A percentile compares a stretch with the other conserved stretches of the same genome.
Conservation (phyloP, 2,797 vertebrate genomes). For the Lemur catta region DNA sequence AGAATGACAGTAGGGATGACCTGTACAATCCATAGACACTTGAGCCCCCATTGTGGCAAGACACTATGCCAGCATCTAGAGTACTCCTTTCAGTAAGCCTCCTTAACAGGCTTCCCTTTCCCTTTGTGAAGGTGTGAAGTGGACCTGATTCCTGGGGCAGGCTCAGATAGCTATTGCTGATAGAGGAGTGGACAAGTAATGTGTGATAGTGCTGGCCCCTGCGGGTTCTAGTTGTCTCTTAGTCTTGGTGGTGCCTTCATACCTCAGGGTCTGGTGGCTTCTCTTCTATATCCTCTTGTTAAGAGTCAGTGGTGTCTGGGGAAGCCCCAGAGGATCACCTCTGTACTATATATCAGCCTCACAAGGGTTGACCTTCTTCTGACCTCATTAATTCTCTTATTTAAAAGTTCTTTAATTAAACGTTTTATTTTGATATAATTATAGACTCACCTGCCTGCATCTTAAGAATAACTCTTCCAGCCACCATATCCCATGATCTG, state of each 20-base stretch:
- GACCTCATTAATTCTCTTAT: slow-evolving; percentile 26
- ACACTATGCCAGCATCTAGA: not conserved
- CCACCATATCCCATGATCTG: not conserved
- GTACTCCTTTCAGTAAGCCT: not conserved
- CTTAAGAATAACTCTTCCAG: slow-evolving; percentile 46
- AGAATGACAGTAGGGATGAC: not conserved
- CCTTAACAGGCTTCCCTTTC: not conserved
- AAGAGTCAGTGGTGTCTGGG: not conserved
- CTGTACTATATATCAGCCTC: not conserved
- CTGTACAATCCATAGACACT: not conserved
- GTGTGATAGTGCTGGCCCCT: not conserved
- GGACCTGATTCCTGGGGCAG: not conserved
- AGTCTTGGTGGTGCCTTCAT: not conserved
- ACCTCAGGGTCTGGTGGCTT: not conserved
- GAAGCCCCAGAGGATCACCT: not conserved
- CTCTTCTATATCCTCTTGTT: not conserved
- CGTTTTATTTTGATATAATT: slow-evolving; percentile 22
- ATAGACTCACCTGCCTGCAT: not conserved
- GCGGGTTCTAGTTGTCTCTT: not conserved
- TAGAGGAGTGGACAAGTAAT: not conserved
- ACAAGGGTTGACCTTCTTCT: slow-evolving; percentile 28
- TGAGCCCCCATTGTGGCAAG: not conserved
- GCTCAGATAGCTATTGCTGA: not conserved
- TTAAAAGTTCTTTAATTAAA: slow-evolving; percentile 50
- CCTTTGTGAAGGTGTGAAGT: not conserved